Conservation (phyloP, 2,888 invertebrate species). For the Thymelicus lineola region DNA sequence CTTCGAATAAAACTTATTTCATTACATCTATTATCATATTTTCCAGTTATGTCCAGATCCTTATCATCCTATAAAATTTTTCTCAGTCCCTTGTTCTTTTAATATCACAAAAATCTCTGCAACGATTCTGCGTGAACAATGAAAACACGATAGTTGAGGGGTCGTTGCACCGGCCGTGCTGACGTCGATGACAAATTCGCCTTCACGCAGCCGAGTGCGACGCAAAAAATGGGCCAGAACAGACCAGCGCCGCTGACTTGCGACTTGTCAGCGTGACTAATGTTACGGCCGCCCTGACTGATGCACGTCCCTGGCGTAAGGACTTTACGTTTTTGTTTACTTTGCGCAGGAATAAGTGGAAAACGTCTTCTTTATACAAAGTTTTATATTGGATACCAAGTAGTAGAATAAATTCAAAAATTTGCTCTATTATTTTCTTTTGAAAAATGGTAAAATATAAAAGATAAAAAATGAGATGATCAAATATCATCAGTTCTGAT, state of each 20-base stretch:
- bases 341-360: background rate
- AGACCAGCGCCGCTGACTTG: slow-evolving; percentile 6
- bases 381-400: no score
- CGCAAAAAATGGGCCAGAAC: slow-evolving; percentile 14
- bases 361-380: background rate
- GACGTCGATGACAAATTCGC: slow-evolving; percentile 20
- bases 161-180: slow-evolving; percentile 14
- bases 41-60: background rate
- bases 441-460: no score
- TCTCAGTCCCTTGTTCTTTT: background rate
- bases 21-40: no score
- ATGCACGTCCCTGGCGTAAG: slow-evolving; percentile 1
- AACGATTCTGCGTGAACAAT: slow-evolving; percentile 11
- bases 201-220: slow-evolving; percentile 7
- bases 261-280: slow-evolving; percentile 12
- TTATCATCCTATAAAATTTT: background rate
- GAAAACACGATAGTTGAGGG: slow-evolving; percentile 4
- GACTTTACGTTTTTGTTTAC: slow-evolving; percentile 9
- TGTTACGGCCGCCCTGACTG: slow-evolving; percentile 2
- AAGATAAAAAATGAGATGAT: no score
- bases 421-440: no score
- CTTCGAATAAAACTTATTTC: no score
- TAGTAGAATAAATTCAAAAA: no score
- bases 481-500: no score
- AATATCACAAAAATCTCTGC: slow-evolving; percentile 7